phyloP scores from a whole-genome alignment of 1,140 invertebrate genomes.

The Papilio machaon region DNA sequence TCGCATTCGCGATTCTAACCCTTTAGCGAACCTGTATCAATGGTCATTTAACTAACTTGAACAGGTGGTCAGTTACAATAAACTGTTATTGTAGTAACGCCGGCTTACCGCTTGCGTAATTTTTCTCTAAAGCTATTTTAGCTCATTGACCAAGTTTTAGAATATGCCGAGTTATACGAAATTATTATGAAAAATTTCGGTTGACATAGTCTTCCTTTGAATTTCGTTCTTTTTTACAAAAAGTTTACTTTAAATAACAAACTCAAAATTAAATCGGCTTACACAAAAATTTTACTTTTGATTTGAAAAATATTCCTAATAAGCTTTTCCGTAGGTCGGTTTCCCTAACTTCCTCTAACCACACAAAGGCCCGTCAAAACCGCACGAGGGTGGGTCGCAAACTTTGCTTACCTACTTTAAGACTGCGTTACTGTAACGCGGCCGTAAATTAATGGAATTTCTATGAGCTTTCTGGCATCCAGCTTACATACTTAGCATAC shows the following conservation, averaged over 20 bases:
- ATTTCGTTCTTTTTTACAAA: background rate
- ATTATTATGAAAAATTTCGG: background rate
- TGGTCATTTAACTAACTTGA: conserved; percentile 35
- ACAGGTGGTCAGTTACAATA: conserved; percentile 36
- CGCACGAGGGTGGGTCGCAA: conserved; percentile 50
- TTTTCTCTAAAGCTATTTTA: conserved; percentile 9
- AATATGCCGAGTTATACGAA: background rate
- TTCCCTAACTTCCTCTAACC: conserved; percentile 44
- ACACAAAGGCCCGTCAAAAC: conserved; percentile 52
- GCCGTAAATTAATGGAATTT: conserved; percentile 60
- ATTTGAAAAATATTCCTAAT: conserved; percentile 21
- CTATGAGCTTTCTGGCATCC: conserved; percentile 51
- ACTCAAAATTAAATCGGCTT: background rate
- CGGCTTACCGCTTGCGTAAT: background rate
- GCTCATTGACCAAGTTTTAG: conserved; percentile 11
- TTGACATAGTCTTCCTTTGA: too few relatives aligned
- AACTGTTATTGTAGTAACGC: conserved; percentile 24
- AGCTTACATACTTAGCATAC: conserved; percentile 43
- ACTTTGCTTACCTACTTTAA: conserved; percentile 46
- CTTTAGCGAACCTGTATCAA: conserved; percentile 25
- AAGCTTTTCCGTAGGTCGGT: conserved; percentile 27
- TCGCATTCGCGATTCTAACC: conserved; percentile 4
- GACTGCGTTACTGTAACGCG: conserved; percentile 48
- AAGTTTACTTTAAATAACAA: background rate
- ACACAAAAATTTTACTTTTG: background rate